A percentile compares a stretch with the other conserved stretches of the same genome.
Evolutionary conservation across 2,888 invertebrate species (phyloP).

Genomic region (Ceraclea dissimilis): DNA sequence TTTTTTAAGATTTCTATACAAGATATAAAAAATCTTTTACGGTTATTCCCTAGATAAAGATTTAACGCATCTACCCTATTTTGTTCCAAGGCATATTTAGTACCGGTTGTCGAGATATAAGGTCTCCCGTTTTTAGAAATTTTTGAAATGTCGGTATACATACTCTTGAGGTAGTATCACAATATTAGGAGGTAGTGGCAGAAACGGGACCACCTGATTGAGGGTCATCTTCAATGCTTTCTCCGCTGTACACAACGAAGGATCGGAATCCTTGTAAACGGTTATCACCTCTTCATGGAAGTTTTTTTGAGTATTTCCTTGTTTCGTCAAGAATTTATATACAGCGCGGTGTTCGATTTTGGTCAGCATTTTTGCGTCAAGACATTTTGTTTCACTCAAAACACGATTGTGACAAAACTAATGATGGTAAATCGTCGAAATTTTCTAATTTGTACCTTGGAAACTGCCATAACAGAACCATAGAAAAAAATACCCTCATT

Average conservation of each 20-base stretch:
- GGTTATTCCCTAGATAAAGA: too few relatives aligned
- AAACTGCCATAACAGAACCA: not conserved
- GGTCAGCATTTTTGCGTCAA: not conserved
- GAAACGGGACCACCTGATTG: not conserved
- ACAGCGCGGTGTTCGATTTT: not conserved
- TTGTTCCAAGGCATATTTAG: too few relatives aligned
- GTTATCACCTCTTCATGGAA: not conserved
- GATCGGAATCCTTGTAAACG: not conserved
- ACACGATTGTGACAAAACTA: not conserved
- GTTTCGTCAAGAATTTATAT: not conserved
- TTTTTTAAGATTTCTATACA: too few relatives aligned
- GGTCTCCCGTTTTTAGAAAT: too few relatives aligned
- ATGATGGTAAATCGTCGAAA: not conserved
- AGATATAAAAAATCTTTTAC: too few relatives aligned
- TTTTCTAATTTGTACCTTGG: not conserved
- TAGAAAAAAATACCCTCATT: not conserved
- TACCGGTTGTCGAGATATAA: too few relatives aligned
- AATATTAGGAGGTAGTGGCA: too few relatives aligned
- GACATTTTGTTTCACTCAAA: not conserved
- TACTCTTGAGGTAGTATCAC: too few relatives aligned
- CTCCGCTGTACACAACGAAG: not conserved
- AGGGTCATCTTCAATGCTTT: constrained; percentile 1
- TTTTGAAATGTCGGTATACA: too few relatives aligned
- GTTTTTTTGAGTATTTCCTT: constrained; percentile 2
- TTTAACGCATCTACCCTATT: too few relatives aligned